Evolutionary conservation across 1,140 invertebrate genomes (phyloP).

Genomic region (Drosophila nigromelanica): DNA sequence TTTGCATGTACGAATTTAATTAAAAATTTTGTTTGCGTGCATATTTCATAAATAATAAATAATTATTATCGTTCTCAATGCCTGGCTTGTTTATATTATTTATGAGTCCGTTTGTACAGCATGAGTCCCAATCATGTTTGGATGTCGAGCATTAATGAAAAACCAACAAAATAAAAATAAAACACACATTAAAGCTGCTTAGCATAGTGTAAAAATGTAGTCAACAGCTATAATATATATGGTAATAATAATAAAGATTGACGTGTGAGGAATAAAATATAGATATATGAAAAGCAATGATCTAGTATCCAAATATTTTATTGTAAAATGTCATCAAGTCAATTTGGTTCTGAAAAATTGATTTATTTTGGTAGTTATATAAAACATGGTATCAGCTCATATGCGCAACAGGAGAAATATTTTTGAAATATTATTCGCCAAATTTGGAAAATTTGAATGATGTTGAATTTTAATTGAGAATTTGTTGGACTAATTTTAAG

Average conservation of each 20-base stretch:
- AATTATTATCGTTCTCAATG: constrained; percentile 66
- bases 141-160: constrained; percentile 44
- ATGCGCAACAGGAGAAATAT: too few relatives aligned
- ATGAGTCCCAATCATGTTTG: constrained; percentile 66
- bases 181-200: not conserved
- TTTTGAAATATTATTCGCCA: too few relatives aligned
- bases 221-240: not conserved
- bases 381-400: too few relatives aligned
- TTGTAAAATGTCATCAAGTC: too few relatives aligned
- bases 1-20: constrained; percentile 81
- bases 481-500: too few relatives aligned
- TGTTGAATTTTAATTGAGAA: too few relatives aligned
- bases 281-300: not conserved
- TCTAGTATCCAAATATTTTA: not conserved
- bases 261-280: not conserved
- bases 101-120: constrained; percentile 55
- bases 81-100: constrained; percentile 70
- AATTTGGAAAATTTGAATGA: too few relatives aligned
- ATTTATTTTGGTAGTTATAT: too few relatives aligned
- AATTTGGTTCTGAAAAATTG: too few relatives aligned
- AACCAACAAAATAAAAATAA: constrained; percentile 1
- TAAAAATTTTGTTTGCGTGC: constrained; percentile 75
- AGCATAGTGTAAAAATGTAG: not conserved
- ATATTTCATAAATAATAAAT: constrained; percentile 82
- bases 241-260: constrained; percentile 1